Conservation (phyloP, 2,113 vertebrate genomes). For the Rhynchomys soricoides region DNA sequence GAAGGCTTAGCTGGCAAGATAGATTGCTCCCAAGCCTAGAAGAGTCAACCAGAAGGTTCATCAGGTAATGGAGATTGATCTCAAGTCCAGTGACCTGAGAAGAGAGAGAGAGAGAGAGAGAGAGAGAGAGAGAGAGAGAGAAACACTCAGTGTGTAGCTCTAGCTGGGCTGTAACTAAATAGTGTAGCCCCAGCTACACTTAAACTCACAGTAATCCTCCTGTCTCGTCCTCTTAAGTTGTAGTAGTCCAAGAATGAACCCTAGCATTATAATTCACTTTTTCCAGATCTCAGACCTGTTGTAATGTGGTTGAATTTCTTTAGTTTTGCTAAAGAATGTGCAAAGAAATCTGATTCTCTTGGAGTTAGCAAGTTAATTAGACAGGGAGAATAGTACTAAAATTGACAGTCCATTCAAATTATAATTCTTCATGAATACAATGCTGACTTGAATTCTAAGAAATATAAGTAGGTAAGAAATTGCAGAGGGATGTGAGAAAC, state of each 20-base stretch:
- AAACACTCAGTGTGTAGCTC: too few species aligned
- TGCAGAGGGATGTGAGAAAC: neutral
- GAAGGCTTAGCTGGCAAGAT: neutral
- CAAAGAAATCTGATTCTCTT: slow-evolving; percentile 1
- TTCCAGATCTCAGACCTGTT: neutral
- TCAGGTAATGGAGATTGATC: neutral
- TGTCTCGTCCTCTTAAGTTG: neutral
- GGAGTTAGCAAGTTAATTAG: neutral
- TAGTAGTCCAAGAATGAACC: neutral
- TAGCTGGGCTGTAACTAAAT: neutral
- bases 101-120: neutral
- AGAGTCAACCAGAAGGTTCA: neutral
- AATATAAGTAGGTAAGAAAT: neutral
- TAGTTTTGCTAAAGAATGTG: neutral
- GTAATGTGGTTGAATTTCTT: too few species aligned
- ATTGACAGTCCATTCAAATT: neutral
- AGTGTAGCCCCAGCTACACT: neutral
- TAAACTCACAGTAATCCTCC: neutral
- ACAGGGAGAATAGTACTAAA: neutral
- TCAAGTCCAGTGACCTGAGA: neutral
- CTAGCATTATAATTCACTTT: neutral
- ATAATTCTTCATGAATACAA: neutral
- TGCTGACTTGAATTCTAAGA: neutral
- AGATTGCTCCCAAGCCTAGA: neutral
- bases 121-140: neutral